Base-by-base conservation (phyloP, 2,113 vertebrate genomes). In the Ellobius talpinus region DNA sequence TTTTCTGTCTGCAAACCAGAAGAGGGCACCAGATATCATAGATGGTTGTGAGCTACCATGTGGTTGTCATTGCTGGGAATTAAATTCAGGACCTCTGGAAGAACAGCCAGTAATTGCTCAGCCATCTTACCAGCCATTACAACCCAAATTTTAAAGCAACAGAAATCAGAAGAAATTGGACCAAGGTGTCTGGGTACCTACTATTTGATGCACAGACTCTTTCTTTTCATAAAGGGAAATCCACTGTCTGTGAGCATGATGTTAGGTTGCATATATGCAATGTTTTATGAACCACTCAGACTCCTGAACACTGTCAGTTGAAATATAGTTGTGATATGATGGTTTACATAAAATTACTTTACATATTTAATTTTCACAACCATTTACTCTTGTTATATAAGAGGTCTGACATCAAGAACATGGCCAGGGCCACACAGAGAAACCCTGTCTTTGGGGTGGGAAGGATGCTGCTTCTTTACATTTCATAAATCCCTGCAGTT, bases 191-290 rank as follows among this genome's bases (percentile, higher is more conserved):
- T 66, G 89, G 36, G 29, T 52, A 86, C 26, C 4, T 58, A 58
- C 55, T 58, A 58, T 16, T 58, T 55, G 52, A 55, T 55, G 52
- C 19, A n/a, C 21, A 87, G 82, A 63, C 87, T 4, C 12, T 78
- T 93, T 91, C 33, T 90, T 85, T 92, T 73, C 12, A 24, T 89
- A 92, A 92, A 58, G 42, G 31, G 26, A 92, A 61, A 42, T 86
- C 13, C 12, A 29, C 6, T 31, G 39, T 45, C 13, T 33, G 16
- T 85, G 58, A 47, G 16, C 58, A 33, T 65, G 23, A 4, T 16
- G 24, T 36, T 90, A 26, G 70, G 47, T 9, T 73, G 39, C 24
- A 14, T 36, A 61, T 3, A 19, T 96, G 45, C 31, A 7, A 24
- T 16, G 4, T 77, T 82, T 90, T 63, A 70, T 52, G 89, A 73